These are phyloP conservation scores for Bovichtus variegatus DNA, from an alignment of 2,797 vertebrate genomes.

Conservation along the genomic window DNA sequence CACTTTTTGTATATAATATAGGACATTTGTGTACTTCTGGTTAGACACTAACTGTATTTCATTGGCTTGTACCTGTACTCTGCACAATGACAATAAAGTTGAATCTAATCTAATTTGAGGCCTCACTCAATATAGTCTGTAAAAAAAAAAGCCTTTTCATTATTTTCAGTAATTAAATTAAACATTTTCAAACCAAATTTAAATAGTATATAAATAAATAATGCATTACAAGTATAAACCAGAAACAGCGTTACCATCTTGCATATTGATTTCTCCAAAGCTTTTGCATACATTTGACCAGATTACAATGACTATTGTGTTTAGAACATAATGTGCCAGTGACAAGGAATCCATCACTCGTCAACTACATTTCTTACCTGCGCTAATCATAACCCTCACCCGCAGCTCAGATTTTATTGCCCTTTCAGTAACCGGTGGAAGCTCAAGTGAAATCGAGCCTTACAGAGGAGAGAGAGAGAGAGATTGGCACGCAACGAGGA, in stretches of 20 bases:
- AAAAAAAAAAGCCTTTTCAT: background rate
- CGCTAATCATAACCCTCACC: constrained; percentile 32
- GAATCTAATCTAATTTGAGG: background rate
- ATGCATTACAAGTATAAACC: background rate
- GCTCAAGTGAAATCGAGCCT: constrained; percentile 45
- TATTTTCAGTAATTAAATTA: background rate
- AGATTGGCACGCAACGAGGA: constrained; percentile 31
- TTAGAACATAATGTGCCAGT: background rate
- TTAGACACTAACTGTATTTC: too few species aligned
- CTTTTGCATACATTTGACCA: background rate
- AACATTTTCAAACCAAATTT: background rate
- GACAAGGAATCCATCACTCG: constrained; percentile 8
- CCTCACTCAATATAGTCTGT: background rate
- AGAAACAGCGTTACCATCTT: background rate
- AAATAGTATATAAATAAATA: background rate
- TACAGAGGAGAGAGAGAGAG: background rate
- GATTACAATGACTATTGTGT: background rate
- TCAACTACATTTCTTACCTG: constrained; percentile 5
- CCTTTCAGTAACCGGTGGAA: constrained; percentile 7
- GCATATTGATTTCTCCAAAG: background rate
- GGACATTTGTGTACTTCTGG: too few species aligned
- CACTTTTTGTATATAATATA: too few species aligned
- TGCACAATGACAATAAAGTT: too few species aligned
- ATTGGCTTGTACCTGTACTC: too few species aligned
- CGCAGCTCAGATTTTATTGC: constrained; percentile 34